A percentile compares a stretch with the other conserved stretches of the same genome.
Evolutionary conservation across 2,888 invertebrate species (phyloP).

Genomic region (Agriopis aurantiaria): DNA sequence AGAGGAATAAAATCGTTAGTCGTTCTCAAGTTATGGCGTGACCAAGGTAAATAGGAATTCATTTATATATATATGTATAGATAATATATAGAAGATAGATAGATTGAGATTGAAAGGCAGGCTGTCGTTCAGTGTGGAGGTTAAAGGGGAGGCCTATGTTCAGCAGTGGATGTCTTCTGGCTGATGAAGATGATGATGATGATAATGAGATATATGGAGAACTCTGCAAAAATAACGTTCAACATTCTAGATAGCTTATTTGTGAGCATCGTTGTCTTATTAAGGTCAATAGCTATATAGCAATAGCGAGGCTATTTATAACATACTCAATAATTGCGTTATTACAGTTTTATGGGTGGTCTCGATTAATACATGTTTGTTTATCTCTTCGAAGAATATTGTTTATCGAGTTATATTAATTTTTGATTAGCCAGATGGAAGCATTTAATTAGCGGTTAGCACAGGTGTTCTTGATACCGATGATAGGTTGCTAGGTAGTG

Average conservation of each 20-base stretch:
- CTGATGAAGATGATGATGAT: no score
- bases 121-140: no score
- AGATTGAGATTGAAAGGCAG: no score
- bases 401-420: conserved; percentile 5
- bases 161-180: no score
- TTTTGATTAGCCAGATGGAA: not conserved
- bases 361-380: conserved; percentile 8
- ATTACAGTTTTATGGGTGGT: conserved; percentile 9
- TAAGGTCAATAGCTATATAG: conserved; percentile 28
- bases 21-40: no score
- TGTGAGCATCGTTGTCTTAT: conserved; percentile 17
- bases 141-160: no score
- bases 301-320: conserved; percentile 27
- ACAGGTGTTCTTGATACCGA: not conserved
- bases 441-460: not conserved
- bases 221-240: not conserved
- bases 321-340: conserved; percentile 11
- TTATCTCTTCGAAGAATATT: not conserved
- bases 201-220: no score
- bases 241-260: not conserved
- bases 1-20: no score
- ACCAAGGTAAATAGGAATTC: no score
- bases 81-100: no score
- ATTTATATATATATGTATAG: no score
- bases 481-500: not conserved